phyloP scores from a whole-genome alignment of 2,888 invertebrate species.

The Lysandra coridon region DNA sequence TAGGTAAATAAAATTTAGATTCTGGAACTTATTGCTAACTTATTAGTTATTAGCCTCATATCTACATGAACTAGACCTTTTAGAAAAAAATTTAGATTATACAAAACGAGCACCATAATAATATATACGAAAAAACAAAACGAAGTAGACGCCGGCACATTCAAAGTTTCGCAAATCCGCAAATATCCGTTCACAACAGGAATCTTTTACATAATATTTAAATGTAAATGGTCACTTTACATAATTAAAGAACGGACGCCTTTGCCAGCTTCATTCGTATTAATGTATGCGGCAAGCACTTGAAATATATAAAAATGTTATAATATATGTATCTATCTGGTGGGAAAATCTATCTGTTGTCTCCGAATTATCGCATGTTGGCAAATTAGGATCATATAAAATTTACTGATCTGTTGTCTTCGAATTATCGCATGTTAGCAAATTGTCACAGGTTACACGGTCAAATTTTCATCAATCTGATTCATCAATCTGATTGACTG shows the following conservation, averaged over 20 bases:
- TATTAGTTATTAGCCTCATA: neutral
- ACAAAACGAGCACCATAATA: neutral
- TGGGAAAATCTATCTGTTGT: neutral
- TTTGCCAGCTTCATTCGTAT: slow-evolving; percentile 30
- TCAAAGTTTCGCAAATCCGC: slow-evolving; percentile 50
- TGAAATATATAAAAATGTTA: slow-evolving; percentile 5
- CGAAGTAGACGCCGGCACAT: slow-evolving; percentile 40
- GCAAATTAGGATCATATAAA: neutral
- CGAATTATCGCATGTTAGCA: neutral
- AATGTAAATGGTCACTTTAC: slow-evolving; percentile 21
- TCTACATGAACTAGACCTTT: too few relatives aligned
- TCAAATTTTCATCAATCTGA: too few relatives aligned
- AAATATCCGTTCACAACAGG: slow-evolving; percentile 13
- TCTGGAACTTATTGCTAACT: too few relatives aligned
- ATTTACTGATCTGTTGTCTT: neutral
- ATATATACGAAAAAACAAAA: neutral
- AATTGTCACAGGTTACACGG: neutral
- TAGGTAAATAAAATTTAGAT: too few relatives aligned
- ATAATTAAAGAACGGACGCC: slow-evolving; percentile 23
- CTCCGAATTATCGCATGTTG: neutral
- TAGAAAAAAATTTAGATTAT: neutral
- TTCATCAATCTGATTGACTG: too few relatives aligned
- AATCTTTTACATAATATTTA: slow-evolving; percentile 21
- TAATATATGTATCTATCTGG: neutral
- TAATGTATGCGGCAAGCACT: neutral